Percentiles rank a stretch among this genome's conserved stretches.
Conservation (phyloP, 1,140 invertebrate species). For the Berghia stephanieae region DNA sequence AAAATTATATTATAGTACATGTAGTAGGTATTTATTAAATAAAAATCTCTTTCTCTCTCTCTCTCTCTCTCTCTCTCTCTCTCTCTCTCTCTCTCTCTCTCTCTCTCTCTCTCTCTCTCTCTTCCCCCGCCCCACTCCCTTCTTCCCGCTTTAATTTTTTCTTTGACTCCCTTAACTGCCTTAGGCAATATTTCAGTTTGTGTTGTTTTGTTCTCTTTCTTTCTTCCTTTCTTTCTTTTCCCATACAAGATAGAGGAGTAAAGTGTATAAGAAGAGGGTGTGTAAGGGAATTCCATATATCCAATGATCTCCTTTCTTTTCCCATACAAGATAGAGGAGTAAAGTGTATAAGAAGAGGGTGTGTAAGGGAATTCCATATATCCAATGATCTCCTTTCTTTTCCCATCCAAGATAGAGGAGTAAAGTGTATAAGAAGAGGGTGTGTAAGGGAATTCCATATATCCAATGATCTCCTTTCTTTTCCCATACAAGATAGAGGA, state of each 20-base stretch:
- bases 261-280: neutral
- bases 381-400: neutral
- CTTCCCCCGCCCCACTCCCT: neutral
- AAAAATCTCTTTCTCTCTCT: neutral
- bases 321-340: constrained; percentile 91
- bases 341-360: constrained; percentile 93
- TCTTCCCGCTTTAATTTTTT: constrained; percentile 1
- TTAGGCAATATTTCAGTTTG: neutral
- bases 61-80: constrained; percentile 12
- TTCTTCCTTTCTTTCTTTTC: neutral
- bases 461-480: too few species aligned
- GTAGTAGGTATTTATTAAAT: too few species aligned
- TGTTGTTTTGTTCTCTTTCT: neutral
- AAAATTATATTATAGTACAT: too few species aligned
- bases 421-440: too few species aligned
- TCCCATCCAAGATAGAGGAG: too few species aligned
- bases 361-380: too few species aligned
- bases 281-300: neutral
- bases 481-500: too few species aligned
- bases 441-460: too few species aligned
- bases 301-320: neutral
- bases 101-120: neutral
- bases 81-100: neutral
- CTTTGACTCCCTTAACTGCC: constrained; percentile 8
- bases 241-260: neutral